Conservation (phyloP, 2,888 invertebrate genomes). For the Molanna angustata region DNA sequence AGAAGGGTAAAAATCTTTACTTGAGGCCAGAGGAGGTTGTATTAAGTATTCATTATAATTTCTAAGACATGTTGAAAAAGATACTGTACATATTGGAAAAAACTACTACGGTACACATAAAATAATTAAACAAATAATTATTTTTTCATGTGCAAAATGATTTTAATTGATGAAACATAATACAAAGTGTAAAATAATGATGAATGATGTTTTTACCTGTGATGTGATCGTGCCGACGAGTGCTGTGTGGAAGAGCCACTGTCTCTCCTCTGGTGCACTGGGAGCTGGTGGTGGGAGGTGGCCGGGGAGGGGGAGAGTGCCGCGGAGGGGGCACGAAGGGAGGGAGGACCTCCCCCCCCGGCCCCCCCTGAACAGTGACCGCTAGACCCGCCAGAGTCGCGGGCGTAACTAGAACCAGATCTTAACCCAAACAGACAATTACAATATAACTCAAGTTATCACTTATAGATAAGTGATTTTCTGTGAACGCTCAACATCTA, state of each 20-base stretch:
- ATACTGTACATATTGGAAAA: no score
- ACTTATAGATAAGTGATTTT: no score
- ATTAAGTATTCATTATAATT: no score
- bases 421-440: slow-evolving; percentile 34
- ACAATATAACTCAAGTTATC: not conserved
- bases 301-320: not conserved
- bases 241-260: slow-evolving; percentile 78
- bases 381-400: slow-evolving; percentile 79
- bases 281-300: slow-evolving; percentile 37
- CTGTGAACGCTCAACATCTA: no score
- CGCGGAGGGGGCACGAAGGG: slow-evolving; percentile 11
- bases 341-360: slow-evolving; percentile 19
- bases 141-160: no score
- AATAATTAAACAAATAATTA: no score
- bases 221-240: slow-evolving; percentile 46
- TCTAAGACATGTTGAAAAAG: no score
- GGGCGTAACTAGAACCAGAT: slow-evolving; percentile 63
- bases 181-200: no score
- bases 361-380: slow-evolving; percentile 81
- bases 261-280: slow-evolving; percentile 54
- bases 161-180: no score
- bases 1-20: no score
- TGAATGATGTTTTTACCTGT: slow-evolving; percentile 10
- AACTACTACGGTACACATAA: no score
- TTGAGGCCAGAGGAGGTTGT: no score